Percentiles rank a stretch among this genome's conserved stretches.
Evolutionary conservation across 2,888 invertebrate genomes (phyloP).

Genomic region (Pachymerium ferrugineum): DNA sequence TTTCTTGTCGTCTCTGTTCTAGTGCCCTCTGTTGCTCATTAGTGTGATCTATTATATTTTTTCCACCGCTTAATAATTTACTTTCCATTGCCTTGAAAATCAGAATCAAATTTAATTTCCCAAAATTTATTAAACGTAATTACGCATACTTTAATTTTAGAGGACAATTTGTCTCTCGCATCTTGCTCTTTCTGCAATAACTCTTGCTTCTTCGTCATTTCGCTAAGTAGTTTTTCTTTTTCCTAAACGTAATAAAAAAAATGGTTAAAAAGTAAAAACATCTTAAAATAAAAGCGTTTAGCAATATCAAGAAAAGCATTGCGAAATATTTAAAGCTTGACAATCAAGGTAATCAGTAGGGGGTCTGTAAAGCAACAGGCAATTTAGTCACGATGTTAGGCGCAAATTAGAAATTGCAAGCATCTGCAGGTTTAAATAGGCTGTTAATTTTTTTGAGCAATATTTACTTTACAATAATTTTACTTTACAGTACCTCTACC

Average conservation of each 20-base stretch:
- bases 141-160: conserved; percentile 58
- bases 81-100: conserved; percentile 73
- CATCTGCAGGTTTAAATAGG: not conserved
- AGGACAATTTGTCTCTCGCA: conserved; percentile 61
- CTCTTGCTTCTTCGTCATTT: conserved; percentile 65
- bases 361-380: not conserved
- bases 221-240: conserved; percentile 54
- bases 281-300: not conserved
- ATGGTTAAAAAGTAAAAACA: not conserved
- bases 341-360: not conserved
- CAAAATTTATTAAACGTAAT: not conserved
- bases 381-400: too few relatives aligned
- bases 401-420: not conserved
- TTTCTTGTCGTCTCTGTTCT: conserved; percentile 76
- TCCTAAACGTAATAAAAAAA: conserved; percentile 45
- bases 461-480: too few relatives aligned
- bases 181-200: conserved; percentile 48
- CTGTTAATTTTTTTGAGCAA: not conserved
- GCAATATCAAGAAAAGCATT: not conserved
- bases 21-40: conserved; percentile 87
- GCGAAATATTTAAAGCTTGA: not conserved
- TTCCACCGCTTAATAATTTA: conserved; percentile 87
- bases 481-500: conserved; percentile 29
- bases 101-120: not conserved
- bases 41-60: conserved; percentile 90